A percentile compares a stretch with the other conserved stretches of the same genome.
These are phyloP conservation scores for Drosophila cognata DNA, from an alignment of 2,888 invertebrate genomes.

Conservation along the genomic window DNA sequence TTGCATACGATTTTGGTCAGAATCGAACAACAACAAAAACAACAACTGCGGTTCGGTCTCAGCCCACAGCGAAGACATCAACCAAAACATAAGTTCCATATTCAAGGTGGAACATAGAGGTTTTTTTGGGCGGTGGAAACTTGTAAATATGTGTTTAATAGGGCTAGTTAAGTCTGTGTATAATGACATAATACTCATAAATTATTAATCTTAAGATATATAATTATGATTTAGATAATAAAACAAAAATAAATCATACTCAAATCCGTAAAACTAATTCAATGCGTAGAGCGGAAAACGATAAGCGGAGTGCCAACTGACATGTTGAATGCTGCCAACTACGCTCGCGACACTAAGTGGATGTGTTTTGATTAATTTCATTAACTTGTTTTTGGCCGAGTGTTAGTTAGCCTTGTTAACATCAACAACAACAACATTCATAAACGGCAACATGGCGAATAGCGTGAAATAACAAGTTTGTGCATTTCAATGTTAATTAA, in stretches of 20 bases:
- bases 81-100: conserved; percentile 1
- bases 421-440: conserved; percentile 29
- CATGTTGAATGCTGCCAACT: conserved; percentile 50
- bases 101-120: conserved; percentile 25
- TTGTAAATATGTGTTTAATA: conserved; percentile 55
- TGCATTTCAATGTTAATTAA: conserved; percentile 12
- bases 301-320: conserved; percentile 30
- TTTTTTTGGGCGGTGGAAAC: conserved; percentile 14
- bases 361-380: conserved; percentile 63
- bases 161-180: conserved; percentile 53
- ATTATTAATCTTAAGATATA: conserved; percentile 59
- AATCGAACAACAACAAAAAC: conserved; percentile 44
- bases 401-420: conserved; percentile 66
- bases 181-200: conserved; percentile 65
- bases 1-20: conserved; percentile 52
- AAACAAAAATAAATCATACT: conserved; percentile 49
- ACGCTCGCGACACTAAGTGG: conserved; percentile 38
- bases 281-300: conserved; percentile 15
- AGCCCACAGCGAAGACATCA: conserved; percentile 19
- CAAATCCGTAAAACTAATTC: conserved; percentile 58
- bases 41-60: conserved; percentile 11
- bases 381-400: conserved; percentile 64
- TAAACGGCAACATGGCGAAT: background rate
- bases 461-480: conserved; percentile 33
- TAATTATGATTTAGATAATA: conserved; percentile 67